phyloP scores from a whole-genome alignment of 2,888 invertebrate species.

The Hemithea aestivaria region DNA sequence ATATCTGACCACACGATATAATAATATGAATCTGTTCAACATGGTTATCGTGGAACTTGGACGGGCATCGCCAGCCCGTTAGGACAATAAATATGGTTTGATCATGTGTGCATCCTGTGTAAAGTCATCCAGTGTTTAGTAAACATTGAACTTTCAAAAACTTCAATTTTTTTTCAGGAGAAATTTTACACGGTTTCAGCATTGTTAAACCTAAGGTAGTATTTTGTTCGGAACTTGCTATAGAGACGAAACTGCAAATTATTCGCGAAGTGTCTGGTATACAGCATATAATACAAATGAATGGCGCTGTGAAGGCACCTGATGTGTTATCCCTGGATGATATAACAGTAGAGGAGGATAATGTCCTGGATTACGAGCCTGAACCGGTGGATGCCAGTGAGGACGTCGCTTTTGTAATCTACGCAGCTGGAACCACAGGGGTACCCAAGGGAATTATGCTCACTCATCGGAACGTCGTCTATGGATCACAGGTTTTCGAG shows the following conservation, averaged over 20 bases:
- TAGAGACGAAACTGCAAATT: constrained; percentile 33
- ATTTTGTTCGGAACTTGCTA: constrained; percentile 73
- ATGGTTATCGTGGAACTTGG: no score
- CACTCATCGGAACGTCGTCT: constrained; percentile 73
- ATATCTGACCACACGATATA: no score
- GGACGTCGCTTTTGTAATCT: constrained; percentile 61
- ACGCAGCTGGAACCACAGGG: constrained; percentile 86
- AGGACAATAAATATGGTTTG: no score
- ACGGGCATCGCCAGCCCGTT: no score
- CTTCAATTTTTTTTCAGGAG: constrained; percentile 41
- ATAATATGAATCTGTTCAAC: no score
- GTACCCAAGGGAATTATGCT: constrained; percentile 88
- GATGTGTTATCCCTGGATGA: constrained; percentile 29
- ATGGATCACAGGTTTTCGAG: constrained; percentile 73
- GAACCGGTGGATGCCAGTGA: constrained; percentile 34
- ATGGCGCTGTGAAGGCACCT: constrained; percentile 64
- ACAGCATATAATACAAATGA: constrained; percentile 80
- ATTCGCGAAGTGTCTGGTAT: constrained; percentile 43
- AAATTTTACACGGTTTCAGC: constrained; percentile 76
- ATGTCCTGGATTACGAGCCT: constrained; percentile 30
- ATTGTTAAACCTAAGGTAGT: constrained; percentile 83
- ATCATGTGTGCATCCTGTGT: no score
- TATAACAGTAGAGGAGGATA: constrained; percentile 24
- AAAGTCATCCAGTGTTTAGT: no score
- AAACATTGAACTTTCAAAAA: no score